Evolutionary conservation across 2,113 vertebrate species (phyloP).

Genomic region (Tretioscincus oriximinensis): DNA sequence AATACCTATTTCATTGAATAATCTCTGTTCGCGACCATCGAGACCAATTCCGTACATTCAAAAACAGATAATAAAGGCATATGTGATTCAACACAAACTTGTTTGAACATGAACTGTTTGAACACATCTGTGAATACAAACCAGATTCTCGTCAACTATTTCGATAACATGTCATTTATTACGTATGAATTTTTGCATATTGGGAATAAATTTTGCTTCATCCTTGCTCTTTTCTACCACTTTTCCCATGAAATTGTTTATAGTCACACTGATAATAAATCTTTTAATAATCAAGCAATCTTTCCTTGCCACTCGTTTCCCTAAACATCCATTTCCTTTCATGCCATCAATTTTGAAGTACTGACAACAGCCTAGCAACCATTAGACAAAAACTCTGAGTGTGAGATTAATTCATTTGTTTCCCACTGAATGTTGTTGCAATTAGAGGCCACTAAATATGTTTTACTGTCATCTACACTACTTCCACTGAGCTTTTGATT

Average conservation of each 20-base stretch:
- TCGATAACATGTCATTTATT: not conserved
- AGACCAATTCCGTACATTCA: too few species aligned
- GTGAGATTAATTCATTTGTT: conserved; percentile 66
- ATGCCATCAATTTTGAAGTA: conserved; percentile 45
- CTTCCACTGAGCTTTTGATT: conserved; percentile 62
- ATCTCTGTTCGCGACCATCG: too few species aligned
- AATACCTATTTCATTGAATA: too few species aligned
- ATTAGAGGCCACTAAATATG: conserved; percentile 64
- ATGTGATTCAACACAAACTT: too few species aligned
- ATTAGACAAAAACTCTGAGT: conserved; percentile 47
- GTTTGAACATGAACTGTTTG: too few species aligned
- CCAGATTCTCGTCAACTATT: not conserved
- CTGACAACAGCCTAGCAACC: conserved; percentile 39
- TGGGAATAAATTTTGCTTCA: not conserved
- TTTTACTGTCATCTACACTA: conserved; percentile 60
- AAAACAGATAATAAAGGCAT: too few species aligned
- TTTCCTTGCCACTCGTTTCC: conserved; percentile 26
- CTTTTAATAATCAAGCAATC: conserved; percentile 19
- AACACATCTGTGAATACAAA: too few species aligned
- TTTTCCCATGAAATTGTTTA: conserved; percentile 21
- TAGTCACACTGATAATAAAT: conserved; percentile 24
- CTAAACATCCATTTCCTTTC: conserved; percentile 38
- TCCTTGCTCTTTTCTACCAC: not conserved
- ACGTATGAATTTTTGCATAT: not conserved
- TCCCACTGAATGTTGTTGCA: conserved; percentile 59